Evolutionary conservation across 2,113 vertebrate species (phyloP).

Genomic region (Nannospalax galili): DNA sequence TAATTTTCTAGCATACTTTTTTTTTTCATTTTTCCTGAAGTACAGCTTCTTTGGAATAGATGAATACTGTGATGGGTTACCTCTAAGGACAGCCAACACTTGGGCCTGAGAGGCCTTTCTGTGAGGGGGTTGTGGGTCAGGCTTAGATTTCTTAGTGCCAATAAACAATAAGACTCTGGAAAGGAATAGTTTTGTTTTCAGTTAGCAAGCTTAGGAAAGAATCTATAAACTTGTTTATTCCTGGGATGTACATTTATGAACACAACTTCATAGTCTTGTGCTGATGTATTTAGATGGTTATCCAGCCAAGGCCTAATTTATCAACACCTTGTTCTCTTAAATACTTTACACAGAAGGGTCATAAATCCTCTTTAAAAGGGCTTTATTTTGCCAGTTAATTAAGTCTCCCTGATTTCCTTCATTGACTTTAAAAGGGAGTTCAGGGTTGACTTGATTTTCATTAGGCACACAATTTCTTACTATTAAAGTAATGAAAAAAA

Average conservation of each 20-base stretch:
- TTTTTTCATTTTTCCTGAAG: constrained; percentile 40
- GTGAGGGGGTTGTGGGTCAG: not conserved
- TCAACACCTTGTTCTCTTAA: constrained; percentile 90
- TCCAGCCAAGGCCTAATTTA: constrained; percentile 86
- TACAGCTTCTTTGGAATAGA: constrained; percentile 10
- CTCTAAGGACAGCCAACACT: not conserved
- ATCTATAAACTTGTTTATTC: constrained; percentile 5
- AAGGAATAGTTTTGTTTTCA: constrained; percentile 23
- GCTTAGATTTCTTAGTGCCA: not conserved
- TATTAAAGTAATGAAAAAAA: constrained; percentile 59
- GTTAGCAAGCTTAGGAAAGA: constrained; percentile 12
- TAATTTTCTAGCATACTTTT: constrained; percentile 22
- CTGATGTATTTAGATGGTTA: constrained; percentile 74
- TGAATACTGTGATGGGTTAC: not conserved
- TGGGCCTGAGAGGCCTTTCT: not conserved
- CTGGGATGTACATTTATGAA: constrained; percentile 74
- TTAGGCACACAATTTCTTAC: constrained; percentile 53
- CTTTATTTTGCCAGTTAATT: constrained; percentile 82
- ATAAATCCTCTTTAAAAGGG: constrained; percentile 77
- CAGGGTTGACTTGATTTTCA: constrained; percentile 74
- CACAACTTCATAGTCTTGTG: constrained; percentile 79
- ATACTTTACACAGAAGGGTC: constrained; percentile 83
- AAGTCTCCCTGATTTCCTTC: constrained; percentile 81
- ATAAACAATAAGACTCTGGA: not conserved
- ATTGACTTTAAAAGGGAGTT: constrained; percentile 77